Conservation (phyloP, 2,888 invertebrate genomes). For the Melieria picta region DNA sequence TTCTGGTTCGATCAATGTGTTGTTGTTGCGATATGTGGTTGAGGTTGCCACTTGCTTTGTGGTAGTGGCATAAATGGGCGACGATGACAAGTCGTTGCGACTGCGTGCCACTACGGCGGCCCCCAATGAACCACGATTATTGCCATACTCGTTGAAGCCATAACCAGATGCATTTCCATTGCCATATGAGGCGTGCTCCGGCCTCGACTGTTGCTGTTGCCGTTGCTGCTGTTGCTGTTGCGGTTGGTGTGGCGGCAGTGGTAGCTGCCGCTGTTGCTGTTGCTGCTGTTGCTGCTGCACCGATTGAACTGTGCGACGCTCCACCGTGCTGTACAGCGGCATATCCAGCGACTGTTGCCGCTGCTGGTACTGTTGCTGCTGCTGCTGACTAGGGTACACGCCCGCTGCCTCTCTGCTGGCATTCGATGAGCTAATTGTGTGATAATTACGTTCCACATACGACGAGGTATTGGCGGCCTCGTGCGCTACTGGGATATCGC, state of each 20-base stretch:
- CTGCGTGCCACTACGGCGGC: constrained; percentile 48
- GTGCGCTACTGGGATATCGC: constrained; percentile 54
- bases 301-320: constrained; percentile 40
- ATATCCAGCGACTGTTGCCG: constrained; percentile 6
- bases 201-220: constrained; percentile 36
- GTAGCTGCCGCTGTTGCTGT: constrained; percentile 27
- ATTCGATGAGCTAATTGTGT: constrained; percentile 59
- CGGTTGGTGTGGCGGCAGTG: constrained; percentile 32
- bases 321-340: constrained; percentile 43
- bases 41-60: constrained; percentile 48
- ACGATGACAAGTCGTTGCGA: constrained; percentile 47
- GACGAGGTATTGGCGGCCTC: constrained; percentile 45
- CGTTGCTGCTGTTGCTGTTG: constrained; percentile 32
- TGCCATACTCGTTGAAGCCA: constrained; percentile 45
- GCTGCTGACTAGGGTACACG: constrained; percentile 21
- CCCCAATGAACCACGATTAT: constrained; percentile 39
- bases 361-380: constrained; percentile 42
- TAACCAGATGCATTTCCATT: constrained; percentile 52
- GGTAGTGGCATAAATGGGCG: constrained; percentile 62
- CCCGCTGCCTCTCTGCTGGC: constrained; percentile 43
- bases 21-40: constrained; percentile 29
- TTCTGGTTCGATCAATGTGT: constrained; percentile 66
- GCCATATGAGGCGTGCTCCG: constrained; percentile 46
- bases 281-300: constrained; percentile 31
- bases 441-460: constrained; percentile 64